A percentile compares a stretch with the other conserved stretches of the same genome.
phyloP scores from a whole-genome alignment of 1,140 invertebrate genomes.

The Lordiphosa collinella region DNA sequence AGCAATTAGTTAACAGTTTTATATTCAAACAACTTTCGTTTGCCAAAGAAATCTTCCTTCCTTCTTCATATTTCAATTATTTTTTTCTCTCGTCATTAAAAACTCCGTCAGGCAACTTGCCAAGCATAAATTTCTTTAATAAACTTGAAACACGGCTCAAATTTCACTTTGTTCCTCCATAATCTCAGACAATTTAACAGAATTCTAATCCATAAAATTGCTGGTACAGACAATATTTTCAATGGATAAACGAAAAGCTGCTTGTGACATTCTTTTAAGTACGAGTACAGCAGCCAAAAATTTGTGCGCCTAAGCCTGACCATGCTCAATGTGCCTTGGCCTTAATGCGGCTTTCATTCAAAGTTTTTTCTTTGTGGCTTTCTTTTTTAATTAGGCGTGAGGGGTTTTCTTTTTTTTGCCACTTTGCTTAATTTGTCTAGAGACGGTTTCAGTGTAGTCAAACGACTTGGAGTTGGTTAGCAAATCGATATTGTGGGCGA shows the following conservation, averaged over 20 bases:
- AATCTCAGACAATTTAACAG: background rate
- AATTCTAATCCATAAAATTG: background rate
- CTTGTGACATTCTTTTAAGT: constrained; percentile 17
- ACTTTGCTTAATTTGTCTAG: too few relatives aligned
- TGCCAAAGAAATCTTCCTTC: too few relatives aligned
- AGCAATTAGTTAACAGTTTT: too few relatives aligned
- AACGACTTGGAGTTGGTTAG: constrained; percentile 1
- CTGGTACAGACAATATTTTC: background rate
- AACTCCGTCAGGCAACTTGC: background rate
- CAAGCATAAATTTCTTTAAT: background rate
- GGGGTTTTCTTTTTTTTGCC: constrained; percentile 32
- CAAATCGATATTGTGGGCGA: constrained; percentile 34
- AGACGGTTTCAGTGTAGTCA: constrained; percentile 8
- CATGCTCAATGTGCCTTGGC: background rate
- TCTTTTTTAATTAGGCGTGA: constrained; percentile 60
- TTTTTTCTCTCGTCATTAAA: too few relatives aligned
- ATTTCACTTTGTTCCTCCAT: background rate
- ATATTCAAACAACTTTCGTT: too few relatives aligned
- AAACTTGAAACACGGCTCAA: background rate
- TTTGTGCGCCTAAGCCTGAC: constrained; percentile 1
- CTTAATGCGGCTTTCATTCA: background rate
- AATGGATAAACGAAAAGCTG: constrained; percentile 14
- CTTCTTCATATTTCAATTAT: too few relatives aligned
- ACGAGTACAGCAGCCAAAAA: too few relatives aligned
- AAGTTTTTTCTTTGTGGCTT: constrained; percentile 5